Percentiles rank a stretch among this genome's conserved stretches.
Conservation (phyloP, 1,140 invertebrate genomes). For the Lycorma delicatula region DNA sequence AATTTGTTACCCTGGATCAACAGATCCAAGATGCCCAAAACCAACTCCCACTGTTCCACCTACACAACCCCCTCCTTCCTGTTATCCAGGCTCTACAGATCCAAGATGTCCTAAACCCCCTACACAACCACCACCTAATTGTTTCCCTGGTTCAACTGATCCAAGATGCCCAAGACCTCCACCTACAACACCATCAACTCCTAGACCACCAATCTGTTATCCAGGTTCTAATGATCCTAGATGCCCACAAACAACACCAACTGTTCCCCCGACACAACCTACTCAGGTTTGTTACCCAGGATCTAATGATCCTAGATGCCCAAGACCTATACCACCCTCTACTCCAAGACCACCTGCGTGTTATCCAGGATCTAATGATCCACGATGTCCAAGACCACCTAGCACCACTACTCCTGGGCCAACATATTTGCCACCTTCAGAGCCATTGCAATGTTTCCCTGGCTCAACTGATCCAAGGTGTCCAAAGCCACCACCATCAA, state of each 20-base stretch:
- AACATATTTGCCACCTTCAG: constrained; percentile 34
- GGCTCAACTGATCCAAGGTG: constrained; percentile 31
- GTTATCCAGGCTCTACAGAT: constrained; percentile 36
- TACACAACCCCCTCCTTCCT: constrained; percentile 26
- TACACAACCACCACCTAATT: constrained; percentile 13
- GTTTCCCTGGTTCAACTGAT: constrained; percentile 31
- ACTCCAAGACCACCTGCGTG: constrained; percentile 19
- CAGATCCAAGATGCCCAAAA: constrained; percentile 36
- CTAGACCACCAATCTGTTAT: constrained; percentile 24
- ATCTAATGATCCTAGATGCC: constrained; percentile 35
- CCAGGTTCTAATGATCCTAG: constrained; percentile 28
- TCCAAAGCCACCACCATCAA: constrained; percentile 24
- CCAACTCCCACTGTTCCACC: constrained; percentile 12
- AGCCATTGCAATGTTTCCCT: constrained; percentile 29
- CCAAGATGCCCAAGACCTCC: constrained; percentile 31
- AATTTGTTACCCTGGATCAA: constrained; percentile 33
- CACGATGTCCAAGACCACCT: constrained; percentile 24
- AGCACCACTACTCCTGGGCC: constrained; percentile 21
- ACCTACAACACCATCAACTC: constrained; percentile 21
- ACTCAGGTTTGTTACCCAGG: constrained; percentile 31
- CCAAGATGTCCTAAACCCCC: constrained; percentile 35
- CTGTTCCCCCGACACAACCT: constrained; percentile 15
- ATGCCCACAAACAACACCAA: constrained; percentile 26
- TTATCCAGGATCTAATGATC: constrained; percentile 35
- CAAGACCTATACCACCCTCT: constrained; percentile 20